These are phyloP conservation scores for Troilus luridus DNA, from an alignment of 2,888 invertebrate genomes.

Conservation along the genomic window DNA sequence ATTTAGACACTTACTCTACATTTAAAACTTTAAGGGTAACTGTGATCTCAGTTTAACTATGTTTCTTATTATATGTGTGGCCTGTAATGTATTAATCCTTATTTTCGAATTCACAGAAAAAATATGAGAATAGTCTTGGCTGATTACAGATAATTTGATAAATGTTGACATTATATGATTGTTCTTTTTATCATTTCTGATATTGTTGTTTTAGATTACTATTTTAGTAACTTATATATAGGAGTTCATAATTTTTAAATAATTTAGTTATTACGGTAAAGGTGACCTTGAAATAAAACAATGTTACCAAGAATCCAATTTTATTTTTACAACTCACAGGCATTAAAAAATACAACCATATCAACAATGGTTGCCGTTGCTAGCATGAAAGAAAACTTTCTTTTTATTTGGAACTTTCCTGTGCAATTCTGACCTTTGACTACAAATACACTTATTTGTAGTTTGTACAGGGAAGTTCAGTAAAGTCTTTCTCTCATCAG, in stretches of 20 bases:
- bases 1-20: too few relatives aligned
- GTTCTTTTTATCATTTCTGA: too few relatives aligned
- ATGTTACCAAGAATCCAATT: slow-evolving; percentile 29
- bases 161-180: too few relatives aligned
- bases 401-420: slow-evolving; percentile 25
- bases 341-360: slow-evolving; percentile 27
- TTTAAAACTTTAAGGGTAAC: too few relatives aligned
- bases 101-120: not conserved
- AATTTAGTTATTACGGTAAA: too few relatives aligned
- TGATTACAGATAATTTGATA: too few relatives aligned
- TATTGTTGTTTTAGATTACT: too few relatives aligned
- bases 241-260: too few relatives aligned
- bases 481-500: slow-evolving; percentile 15
- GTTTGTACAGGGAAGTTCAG: slow-evolving; percentile 39
- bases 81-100: not conserved
- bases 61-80: not conserved
- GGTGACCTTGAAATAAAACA: not conserved
- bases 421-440: slow-evolving; percentile 5
- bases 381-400: slow-evolving; percentile 27
- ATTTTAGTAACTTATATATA: too few relatives aligned
- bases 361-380: not conserved
- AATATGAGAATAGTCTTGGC: not conserved
- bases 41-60: too few relatives aligned
- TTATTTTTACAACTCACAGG: slow-evolving; percentile 41
- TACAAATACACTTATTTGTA: slow-evolving; percentile 38